These are phyloP conservation scores for Phalanger gymnotis DNA, from an alignment of 2,797 vertebrate genomes.

Conservation along the genomic window DNA sequence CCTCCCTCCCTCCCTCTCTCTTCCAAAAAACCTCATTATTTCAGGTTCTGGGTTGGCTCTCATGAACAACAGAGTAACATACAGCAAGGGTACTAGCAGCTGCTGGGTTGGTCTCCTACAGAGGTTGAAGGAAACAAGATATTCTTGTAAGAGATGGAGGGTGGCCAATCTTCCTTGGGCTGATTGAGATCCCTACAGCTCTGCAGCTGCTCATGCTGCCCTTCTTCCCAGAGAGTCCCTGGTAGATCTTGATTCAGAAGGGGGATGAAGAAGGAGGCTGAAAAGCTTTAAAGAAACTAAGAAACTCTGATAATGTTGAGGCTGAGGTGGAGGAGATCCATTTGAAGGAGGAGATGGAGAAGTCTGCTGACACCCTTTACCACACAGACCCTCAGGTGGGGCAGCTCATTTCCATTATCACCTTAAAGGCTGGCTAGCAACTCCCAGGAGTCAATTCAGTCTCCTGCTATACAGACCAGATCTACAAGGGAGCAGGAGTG, in stretches of 20 bases:
- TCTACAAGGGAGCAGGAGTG: conserved; percentile 91
- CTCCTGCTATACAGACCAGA: conserved; percentile 95
- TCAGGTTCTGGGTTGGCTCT: too few species aligned
- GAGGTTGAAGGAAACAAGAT: not conserved
- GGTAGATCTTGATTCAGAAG: conserved; percentile 93
- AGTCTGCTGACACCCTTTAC: conserved; percentile 86
- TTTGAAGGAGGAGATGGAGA: conserved; percentile 90
- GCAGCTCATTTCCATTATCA: conserved; percentile 91
- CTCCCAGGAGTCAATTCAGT: conserved; percentile 95
- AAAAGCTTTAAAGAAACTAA: conserved; percentile 88
- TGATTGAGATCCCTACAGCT: conserved; percentile 90
- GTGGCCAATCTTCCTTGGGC: conserved; percentile 91
- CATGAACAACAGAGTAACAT: too few species aligned
- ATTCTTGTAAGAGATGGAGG: conserved; percentile 62
- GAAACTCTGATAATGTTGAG: conserved; percentile 88
- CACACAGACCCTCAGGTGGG: conserved; percentile 90
- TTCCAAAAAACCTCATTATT: too few species aligned
- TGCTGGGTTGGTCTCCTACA: too few species aligned
- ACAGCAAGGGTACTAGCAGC: too few species aligned
- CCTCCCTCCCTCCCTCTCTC: too few species aligned
- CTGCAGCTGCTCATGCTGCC: conserved; percentile 91
- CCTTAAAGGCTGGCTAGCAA: conserved; percentile 95
- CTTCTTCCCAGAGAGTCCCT: conserved; percentile 94
- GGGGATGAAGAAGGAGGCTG: conserved; percentile 85
- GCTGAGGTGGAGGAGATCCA: conserved; percentile 90